Evolutionary conservation across 2,113 vertebrate species (phyloP).

Genomic region (Catharus bicknelli): DNA sequence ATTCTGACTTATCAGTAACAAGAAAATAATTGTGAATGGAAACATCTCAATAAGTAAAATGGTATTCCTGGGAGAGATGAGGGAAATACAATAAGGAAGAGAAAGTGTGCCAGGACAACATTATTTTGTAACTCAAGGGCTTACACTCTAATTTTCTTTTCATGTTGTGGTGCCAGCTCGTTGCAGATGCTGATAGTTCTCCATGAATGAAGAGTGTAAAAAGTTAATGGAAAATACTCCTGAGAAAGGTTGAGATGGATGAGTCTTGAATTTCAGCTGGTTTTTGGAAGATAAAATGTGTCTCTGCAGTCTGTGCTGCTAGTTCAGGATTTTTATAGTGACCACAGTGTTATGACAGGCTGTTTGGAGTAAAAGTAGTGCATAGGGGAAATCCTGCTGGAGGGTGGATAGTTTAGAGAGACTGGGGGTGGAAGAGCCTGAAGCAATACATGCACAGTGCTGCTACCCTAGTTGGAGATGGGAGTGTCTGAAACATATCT

Average conservation of each 20-base stretch:
- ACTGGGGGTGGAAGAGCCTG: neutral
- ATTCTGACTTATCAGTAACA: neutral
- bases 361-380: neutral
- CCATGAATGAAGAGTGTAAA: neutral
- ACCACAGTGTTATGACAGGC: neutral
- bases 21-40: neutral
- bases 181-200: neutral
- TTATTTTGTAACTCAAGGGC: neutral
- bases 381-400: neutral
- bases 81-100: neutral
- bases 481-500: neutral
- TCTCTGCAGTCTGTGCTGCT: neutral
- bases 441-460: rapidly evolving
- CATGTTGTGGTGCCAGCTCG: neutral
- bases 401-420: neutral
- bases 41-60: neutral
- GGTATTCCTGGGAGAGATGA: neutral
- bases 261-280: neutral
- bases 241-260: neutral
- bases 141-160: neutral
- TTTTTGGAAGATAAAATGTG: neutral
- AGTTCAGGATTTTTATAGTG: neutral
- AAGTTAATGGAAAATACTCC: neutral
- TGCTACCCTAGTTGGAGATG: neutral
- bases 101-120: neutral